These are phyloP conservation scores for Tetranychus urticae DNA, from an alignment of 1,140 invertebrate genomes.

Conservation along the genomic window DNA sequence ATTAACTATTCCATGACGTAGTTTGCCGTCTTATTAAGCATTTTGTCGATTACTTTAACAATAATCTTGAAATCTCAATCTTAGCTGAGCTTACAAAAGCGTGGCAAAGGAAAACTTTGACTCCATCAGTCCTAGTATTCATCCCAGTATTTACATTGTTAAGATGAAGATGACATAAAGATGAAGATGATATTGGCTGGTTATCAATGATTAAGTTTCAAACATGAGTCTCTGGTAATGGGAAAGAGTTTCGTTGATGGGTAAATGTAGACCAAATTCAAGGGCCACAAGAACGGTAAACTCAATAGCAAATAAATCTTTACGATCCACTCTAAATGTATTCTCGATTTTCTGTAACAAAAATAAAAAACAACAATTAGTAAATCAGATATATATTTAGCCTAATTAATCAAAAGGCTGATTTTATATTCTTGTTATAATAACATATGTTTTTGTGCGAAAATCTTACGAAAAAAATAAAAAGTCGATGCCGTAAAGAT, in stretches of 20 bases:
- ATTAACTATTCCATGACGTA: no score
- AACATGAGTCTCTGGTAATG: conserved; percentile 61
- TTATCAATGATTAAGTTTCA: background rate
- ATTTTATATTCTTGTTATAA: conserved; percentile 10
- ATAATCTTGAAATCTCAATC: no score
- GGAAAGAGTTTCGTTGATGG: conserved; percentile 68
- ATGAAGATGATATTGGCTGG: no score
- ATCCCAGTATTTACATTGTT: background rate
- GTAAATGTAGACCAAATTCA: conserved; percentile 77
- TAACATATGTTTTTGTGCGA: no score
- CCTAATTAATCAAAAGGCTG: background rate
- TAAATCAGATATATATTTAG: background rate
- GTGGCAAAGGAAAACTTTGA: no score
- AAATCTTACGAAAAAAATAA: no score
- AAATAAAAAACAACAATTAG: background rate
- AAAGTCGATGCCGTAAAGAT: no score
- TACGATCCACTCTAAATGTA: conserved; percentile 47
- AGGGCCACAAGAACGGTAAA: conserved; percentile 80
- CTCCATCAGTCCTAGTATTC: no score
- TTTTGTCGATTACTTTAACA: no score
- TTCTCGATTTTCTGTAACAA: background rate
- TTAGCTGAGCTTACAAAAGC: no score
- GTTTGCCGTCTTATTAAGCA: no score
- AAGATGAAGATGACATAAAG: background rate
- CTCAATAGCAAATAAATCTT: conserved; percentile 69